These are phyloP conservation scores for Agonopterix subpropinquella DNA, from an alignment of 2,888 invertebrate genomes.

Conservation along the genomic window DNA sequence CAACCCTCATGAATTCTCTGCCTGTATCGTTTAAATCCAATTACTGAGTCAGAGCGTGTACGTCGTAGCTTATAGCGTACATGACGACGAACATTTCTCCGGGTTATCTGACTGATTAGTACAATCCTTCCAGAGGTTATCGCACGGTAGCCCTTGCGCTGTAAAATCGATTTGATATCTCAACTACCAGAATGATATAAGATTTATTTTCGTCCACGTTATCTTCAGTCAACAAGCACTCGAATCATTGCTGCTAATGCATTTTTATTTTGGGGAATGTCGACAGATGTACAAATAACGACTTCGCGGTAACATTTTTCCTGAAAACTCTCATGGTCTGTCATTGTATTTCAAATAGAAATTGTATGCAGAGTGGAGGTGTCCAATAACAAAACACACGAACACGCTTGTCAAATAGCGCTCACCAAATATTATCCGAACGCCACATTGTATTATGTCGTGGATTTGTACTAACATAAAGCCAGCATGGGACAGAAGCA, in stretches of 20 bases:
- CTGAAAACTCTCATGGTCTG: constrained; percentile 50
- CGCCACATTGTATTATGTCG: constrained; percentile 58
- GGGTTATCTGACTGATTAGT: constrained; percentile 56
- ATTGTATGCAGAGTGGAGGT: constrained; percentile 61
- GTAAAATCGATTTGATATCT: constrained; percentile 54
- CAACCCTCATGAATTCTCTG: constrained; percentile 46
- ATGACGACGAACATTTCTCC: constrained; percentile 38
- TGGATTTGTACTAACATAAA: constrained; percentile 58
- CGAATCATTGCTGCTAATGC: constrained; percentile 34
- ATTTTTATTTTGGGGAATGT: constrained; percentile 19
- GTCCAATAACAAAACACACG: constrained; percentile 69
- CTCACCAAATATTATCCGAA: constrained; percentile 65
- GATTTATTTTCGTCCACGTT: constrained; percentile 49
- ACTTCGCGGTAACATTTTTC: constrained; percentile 27
- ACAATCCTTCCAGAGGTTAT: constrained; percentile 53
- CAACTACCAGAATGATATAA: constrained; percentile 37
- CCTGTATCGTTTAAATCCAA: constrained; percentile 46
- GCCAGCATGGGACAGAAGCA: constrained; percentile 47
- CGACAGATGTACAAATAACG: constrained; percentile 43
- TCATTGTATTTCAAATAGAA: constrained; percentile 58
- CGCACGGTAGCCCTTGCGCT: constrained; percentile 53
- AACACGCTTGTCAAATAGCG: constrained; percentile 68
- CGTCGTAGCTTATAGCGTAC: constrained; percentile 16
- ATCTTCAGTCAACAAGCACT: constrained; percentile 41
- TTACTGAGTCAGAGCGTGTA: constrained; percentile 51